Evolutionary conservation across 2,113 vertebrate species (phyloP).

Genomic region (Labeo rohita): DNA sequence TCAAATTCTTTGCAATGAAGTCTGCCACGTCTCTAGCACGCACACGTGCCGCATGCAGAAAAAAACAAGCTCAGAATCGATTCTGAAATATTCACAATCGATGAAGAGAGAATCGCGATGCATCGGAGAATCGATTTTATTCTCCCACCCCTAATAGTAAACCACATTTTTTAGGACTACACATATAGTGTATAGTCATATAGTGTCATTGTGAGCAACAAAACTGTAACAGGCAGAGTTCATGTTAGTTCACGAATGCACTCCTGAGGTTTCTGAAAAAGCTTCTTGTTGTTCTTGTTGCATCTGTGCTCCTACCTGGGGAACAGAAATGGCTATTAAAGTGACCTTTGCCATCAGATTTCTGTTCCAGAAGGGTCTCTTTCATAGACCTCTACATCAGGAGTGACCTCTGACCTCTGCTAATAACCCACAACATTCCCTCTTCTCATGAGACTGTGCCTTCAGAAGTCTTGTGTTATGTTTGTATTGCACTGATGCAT

Average conservation of each 20-base stretch:
- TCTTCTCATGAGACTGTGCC: neutral
- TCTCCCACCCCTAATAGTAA: neutral
- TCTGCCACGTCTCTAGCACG: too few species aligned
- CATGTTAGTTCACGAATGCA: neutral
- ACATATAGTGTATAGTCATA: neutral
- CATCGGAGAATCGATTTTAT: too few species aligned
- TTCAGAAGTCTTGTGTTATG: neutral
- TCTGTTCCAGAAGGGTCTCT: slow-evolving; percentile 4
- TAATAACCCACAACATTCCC: neutral
- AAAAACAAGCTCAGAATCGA: too few species aligned
- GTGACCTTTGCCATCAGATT: slow-evolving; percentile 2
- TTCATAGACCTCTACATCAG: neutral
- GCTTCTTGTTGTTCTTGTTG: neutral
- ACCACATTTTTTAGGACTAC: neutral
- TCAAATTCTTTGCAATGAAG: too few species aligned
- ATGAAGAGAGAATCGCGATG: too few species aligned
- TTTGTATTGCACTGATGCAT: neutral
- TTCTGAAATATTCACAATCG: too few species aligned
- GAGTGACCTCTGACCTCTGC: slow-evolving; percentile 3
- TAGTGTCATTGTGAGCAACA: neutral
- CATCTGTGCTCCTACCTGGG: neutral
- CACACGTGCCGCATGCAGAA: too few species aligned
- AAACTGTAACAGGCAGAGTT: neutral
- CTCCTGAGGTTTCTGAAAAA: neutral
- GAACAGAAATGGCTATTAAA: slow-evolving; percentile 6